These are phyloP conservation scores for Micromys minutus DNA, from an alignment of 2,113 vertebrate species.

Conservation along the genomic window DNA sequence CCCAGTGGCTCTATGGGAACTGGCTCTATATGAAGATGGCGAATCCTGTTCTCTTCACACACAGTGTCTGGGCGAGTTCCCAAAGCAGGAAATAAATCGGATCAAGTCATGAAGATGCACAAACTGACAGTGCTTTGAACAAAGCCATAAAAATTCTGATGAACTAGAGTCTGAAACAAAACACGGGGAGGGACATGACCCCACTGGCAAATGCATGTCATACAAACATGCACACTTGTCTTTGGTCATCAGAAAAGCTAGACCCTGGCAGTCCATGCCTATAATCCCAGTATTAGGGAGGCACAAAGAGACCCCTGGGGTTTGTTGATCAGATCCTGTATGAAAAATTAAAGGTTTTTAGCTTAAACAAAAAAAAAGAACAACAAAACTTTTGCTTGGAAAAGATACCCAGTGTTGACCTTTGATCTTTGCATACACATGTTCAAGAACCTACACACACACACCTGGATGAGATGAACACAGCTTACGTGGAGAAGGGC, in stretches of 20 bases:
- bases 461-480: not conserved
- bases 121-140: not conserved
- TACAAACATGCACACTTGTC: not conserved
- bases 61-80: not conserved
- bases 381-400: not conserved
- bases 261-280: fast-evolving
- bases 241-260: not conserved
- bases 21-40: not conserved
- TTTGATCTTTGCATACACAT: not conserved
- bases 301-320: too few relatives aligned
- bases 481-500: not conserved
- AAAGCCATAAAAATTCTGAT: constrained; percentile 1
- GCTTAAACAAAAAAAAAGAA: not conserved
- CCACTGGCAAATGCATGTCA: not conserved
- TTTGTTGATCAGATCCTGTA: not conserved
- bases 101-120: not conserved
- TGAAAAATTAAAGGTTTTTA: not conserved
- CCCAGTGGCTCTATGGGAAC: not conserved
- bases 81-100: not conserved
- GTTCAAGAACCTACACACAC: not conserved
- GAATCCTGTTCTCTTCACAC: not conserved
- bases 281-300: not conserved
- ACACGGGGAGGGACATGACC: not conserved
- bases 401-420: not conserved
- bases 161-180: not conserved